Percentiles rank a stretch among this genome's conserved stretches.
These are phyloP conservation scores for Autographa pulchrina DNA, from an alignment of 2,888 invertebrate species.

Conservation along the genomic window DNA sequence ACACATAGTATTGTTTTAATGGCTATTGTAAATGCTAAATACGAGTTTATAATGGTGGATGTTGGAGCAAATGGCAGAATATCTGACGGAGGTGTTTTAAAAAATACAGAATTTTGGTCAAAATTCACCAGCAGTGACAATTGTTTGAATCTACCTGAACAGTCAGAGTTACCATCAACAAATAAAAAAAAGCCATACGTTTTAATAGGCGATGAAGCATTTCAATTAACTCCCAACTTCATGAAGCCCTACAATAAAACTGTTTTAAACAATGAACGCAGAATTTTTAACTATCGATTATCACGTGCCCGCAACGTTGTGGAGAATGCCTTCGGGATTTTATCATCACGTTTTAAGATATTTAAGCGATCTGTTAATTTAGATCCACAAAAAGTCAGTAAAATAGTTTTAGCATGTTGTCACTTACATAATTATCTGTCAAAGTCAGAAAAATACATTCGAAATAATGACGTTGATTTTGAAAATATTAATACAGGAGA, in stretches of 20 bases:
- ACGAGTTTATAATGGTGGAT: conserved; percentile 24
- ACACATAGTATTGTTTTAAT: conserved; percentile 23
- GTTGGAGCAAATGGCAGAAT: conserved; percentile 21
- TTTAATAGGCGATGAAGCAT: conserved; percentile 28
- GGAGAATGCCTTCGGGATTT: conserved; percentile 30
- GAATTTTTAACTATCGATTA: conserved; percentile 30
- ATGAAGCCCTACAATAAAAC: conserved; percentile 34
- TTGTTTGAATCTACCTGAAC: conserved; percentile 18
- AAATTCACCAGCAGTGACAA: conserved; percentile 14
- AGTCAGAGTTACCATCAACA: conserved; percentile 21
- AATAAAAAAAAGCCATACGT: conserved; percentile 15
- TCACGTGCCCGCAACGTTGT: conserved; percentile 25
- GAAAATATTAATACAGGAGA: conserved; percentile 21
- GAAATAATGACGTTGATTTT: conserved; percentile 20
- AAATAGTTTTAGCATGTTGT: conserved; percentile 24
- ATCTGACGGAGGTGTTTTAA: conserved; percentile 25
- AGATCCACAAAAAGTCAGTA: conserved; percentile 28
- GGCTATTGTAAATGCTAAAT: too few relatives aligned
- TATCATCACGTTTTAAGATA: conserved; percentile 23
- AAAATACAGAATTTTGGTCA: conserved; percentile 28
- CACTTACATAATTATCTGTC: conserved; percentile 24
- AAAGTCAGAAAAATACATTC: conserved; percentile 22
- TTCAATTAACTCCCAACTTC: conserved; percentile 42
- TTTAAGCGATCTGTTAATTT: conserved; percentile 24
- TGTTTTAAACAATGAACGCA: conserved; percentile 22